Percentiles rank a stretch among this genome's conserved stretches.
These are phyloP conservation scores for Palythoa caribaeorum DNA, from an alignment of 92 coral and sea anemone species.

Conservation along the genomic window DNA sequence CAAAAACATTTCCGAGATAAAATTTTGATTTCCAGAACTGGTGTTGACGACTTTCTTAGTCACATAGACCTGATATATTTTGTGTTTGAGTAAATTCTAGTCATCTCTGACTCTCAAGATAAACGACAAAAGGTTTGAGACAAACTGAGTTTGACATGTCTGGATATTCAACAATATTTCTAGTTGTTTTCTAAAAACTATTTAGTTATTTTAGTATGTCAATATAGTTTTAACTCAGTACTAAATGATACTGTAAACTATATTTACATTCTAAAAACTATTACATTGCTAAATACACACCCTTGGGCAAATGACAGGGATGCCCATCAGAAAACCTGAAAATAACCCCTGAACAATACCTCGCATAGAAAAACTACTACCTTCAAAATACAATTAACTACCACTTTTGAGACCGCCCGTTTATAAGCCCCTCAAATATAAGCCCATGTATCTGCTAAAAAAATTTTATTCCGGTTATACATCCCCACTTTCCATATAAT, in stretches of 20 bases:
- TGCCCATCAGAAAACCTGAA: conserved; percentile 30
- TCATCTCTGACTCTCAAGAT: conserved; percentile 19
- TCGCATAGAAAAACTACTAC: background rate
- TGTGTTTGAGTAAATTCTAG: conserved; percentile 22
- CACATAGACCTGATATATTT: conserved; percentile 27
- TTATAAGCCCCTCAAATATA: background rate
- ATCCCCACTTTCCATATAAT: background rate
- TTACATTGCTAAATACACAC: conserved; percentile 13
- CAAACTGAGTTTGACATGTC: conserved; percentile 34
- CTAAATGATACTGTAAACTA: conserved; percentile 1
- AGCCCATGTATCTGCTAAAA: conserved; percentile 23
- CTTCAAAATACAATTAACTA: background rate
- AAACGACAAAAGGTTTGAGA: conserved; percentile 29
- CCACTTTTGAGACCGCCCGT: conserved; percentile 3
- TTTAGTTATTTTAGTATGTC: conserved; percentile 8
- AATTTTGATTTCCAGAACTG: conserved; percentile 16
- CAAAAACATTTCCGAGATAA: conserved; percentile 29
- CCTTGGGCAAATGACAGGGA: conserved; percentile 20
- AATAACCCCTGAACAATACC: conserved; percentile 11
- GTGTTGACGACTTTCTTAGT: conserved; percentile 23
- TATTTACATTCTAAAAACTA: conserved; percentile 19
- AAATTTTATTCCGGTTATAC: background rate
- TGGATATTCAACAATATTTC: conserved; percentile 18
- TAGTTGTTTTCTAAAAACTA: background rate
- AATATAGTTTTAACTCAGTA: conserved; percentile 21